Percentiles rank a stretch among this genome's conserved stretches.
Evolutionary conservation across 2,113 vertebrate species (phyloP).

Genomic region (Aldabrachelys gigantea): DNA sequence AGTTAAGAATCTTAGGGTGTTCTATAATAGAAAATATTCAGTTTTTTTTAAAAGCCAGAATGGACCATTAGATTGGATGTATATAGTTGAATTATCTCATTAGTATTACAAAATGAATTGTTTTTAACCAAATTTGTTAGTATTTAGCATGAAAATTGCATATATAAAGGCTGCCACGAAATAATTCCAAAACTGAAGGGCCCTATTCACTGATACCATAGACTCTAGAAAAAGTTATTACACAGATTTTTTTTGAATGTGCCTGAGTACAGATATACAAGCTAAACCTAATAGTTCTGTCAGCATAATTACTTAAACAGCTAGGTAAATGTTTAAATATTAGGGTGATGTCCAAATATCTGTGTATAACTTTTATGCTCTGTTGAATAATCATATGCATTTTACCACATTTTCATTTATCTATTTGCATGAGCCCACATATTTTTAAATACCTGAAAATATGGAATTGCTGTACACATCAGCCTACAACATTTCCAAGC

Average conservation of each 20-base stretch:
- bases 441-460: neutral
- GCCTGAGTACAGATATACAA: neutral
- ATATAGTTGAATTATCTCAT: neutral
- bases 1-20: neutral
- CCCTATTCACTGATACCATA: neutral
- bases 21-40: neutral
- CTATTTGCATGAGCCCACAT: constrained; percentile 17
- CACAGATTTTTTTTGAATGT: neutral
- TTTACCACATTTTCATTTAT: constrained; percentile 33
- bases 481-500: neutral
- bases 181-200: neutral
- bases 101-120: rapidly evolving
- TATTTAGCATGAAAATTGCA: neutral
- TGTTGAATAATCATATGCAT: constrained; percentile 9
- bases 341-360: constrained; percentile 17
- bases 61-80: neutral
- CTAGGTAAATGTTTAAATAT: constrained; percentile 20
- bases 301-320: neutral
- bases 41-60: neutral
- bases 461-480: neutral
- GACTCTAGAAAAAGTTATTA: neutral
- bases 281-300: neutral
- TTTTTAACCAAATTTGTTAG: neutral
- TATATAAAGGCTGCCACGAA: neutral
- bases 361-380: constrained; percentile 11